Conservation (phyloP, 2,113 vertebrate species). For the Psilopogon haemacephalus region DNA sequence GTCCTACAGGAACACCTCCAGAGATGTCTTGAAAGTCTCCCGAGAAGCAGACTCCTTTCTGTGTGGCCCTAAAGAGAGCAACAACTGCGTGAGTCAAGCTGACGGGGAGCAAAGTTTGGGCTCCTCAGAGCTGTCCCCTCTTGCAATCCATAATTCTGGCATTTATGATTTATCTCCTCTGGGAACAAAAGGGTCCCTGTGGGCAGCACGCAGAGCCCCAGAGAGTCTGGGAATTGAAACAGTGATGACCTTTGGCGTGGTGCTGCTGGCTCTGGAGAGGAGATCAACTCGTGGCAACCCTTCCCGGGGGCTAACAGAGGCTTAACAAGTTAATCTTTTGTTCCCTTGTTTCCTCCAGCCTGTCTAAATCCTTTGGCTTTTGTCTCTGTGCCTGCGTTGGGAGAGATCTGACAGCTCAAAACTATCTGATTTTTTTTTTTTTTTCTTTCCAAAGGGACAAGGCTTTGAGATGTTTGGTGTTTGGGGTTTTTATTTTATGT, state of each 20-base stretch:
- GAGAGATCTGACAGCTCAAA: not conserved
- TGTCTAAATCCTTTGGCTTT: not conserved
- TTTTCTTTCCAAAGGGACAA: not conserved
- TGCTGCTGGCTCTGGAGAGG: not conserved
- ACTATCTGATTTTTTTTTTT: not conserved
- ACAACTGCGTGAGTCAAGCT: rapidly evolving
- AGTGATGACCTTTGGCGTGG: not conserved
- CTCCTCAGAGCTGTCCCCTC: not conserved
- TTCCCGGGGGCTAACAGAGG: not conserved
- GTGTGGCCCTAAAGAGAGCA: not conserved
- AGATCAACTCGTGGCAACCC: rapidly evolving
- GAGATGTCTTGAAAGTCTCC: no score
- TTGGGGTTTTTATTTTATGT: no score
- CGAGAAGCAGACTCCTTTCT: not conserved
- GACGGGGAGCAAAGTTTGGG: not conserved
- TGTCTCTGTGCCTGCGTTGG: not conserved
- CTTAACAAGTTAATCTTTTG: not conserved
- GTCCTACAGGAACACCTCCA: no score
- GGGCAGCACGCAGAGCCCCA: not conserved
- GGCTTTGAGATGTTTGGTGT: not conserved
- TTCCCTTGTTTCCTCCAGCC: not conserved
- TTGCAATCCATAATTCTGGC: rapidly evolving
- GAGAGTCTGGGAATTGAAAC: not conserved
- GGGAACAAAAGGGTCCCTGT: not conserved
- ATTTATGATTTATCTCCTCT: rapidly evolving